Base-by-base conservation (phyloP, 2,888 invertebrate genomes). In the Crepidodera aurea region DNA sequence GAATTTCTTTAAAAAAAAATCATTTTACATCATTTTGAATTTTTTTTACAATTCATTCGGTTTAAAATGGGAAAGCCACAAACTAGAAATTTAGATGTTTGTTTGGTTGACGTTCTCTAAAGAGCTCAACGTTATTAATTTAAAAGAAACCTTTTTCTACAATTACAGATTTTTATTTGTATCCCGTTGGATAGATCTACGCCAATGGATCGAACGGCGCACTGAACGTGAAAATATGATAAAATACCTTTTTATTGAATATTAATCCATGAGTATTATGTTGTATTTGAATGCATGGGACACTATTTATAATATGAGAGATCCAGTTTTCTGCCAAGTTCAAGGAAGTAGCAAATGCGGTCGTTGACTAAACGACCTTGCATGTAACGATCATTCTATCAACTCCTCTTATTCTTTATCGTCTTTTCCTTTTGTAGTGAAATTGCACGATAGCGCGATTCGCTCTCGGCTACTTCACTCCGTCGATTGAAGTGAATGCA, bases 281-380 rank as follows among this genome's bases (percentile, higher is more conserved):
- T 48, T 27, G 27, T 29, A 27, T 48, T 48, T 48, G 5, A 48
- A 48, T 48, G 27, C 29, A 48, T 29, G 48, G 55, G 51, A 51
- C 56, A 64, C 56, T 57, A 56, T 60, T 64, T 53, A 60, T 64
- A 51, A 60, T 62, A 70, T 68, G 62, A 71, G 62, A 71, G 72
- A 73, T 74, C 73, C 71, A 74, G 71, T 73, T 73, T 69, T 65
- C 65, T 70, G 65, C 67, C 74, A 77, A 76, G 77, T 77, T 76
- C 76, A 77, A 77, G 77, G 75, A 77, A 77, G 77, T 77, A 69
- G 72, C 67, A 73, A 72, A 74, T 68, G 71, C 75, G 77, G 75
- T 76, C 77, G 70, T 76, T 77, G 77, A 77, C 77, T 75, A 77
- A 76, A 75, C 77, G 77, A 76, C 77, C 77, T 77, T 77, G 77